Base-by-base conservation (phyloP, 2,888 invertebrate genomes). In the Meiosimyza platycephala region DNA sequence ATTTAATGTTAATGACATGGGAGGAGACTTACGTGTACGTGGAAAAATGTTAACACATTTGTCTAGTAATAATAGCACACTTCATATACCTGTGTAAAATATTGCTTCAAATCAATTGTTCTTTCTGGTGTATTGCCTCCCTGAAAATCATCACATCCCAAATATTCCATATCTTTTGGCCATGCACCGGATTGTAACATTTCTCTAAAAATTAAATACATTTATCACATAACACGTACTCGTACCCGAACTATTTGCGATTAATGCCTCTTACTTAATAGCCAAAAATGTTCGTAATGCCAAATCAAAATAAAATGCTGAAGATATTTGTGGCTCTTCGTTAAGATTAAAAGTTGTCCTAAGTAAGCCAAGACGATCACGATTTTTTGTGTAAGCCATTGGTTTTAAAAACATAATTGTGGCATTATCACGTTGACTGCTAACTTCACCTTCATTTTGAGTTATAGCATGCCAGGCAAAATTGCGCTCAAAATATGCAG, bases 261-360 rank as follows among this genome's bases (percentile, higher is more conserved):
- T 16, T 16, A 16, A 65, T 57, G 48, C 81, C 89, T 89, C 89
- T 89, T 90, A 93, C 94, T 92, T 93, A 76, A 94, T 88, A 9
- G 94, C 90, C 78, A 93, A 86, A 81, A 94, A 91, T 5, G 94
- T 91, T 78, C 93, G 89, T 73, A 94, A 85, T 33, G 93, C 91
- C 76, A 97, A 87, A 87, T 97, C 97, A 86, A 95, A 96, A 87
- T 96, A 96, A 87, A 97, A 96, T 6, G 94, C 93, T 1, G 94
- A 92, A 57, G 93, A 91, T 75, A 95, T 92, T 87, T 93, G 92
- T 3, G 94, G 94, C 79, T 92, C 91, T 72, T 87, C 85, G 79
- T 91, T 92, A 83, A 93, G 88, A 83, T 92, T 93, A 84, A 91
- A 93, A 0, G 92, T 92, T 1, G 92, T 92, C 81, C 90, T 90